Evolutionary conservation across 2,797 vertebrate genomes (phyloP), one percentile per base, ranked within the genome.

Genomic region (Helicolenus hilgendorfi): DNA sequence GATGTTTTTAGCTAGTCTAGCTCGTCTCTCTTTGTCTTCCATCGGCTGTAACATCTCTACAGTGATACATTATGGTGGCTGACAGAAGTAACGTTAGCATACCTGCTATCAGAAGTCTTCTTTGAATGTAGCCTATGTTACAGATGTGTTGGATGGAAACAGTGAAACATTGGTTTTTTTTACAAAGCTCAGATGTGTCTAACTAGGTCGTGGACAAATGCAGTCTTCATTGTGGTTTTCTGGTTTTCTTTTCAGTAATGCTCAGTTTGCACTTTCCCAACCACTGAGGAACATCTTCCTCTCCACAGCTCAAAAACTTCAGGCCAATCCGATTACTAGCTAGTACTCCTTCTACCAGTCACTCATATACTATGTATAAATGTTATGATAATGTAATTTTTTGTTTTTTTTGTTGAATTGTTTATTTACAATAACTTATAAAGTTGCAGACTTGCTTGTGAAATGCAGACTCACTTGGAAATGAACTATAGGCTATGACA

Each of bases 11-110:
- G 82, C 78, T 86, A 68, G 85, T 2, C 0, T 31, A 33, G 20
- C 8, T 83, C 72, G 64, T 35, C 67, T 84, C 55, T 73, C 92
- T 95, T 94, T 92, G 92, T 94, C 88, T 63, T 10, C 69, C 45
- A 11, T 0, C 33, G 31, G 38, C 59, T 73, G 10, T 20, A 26
- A 49, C 63, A 26, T 15, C 3, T 15, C n/a, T 22, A 79, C 80
- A 55, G 59, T 76, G 4, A 49, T 68, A 14, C 55, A 80, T 75
- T 4, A 27, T 20, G 2, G 18, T 11, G 8, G 24, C 24, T 49
- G 15, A 15, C 14, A 41, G 38, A 38, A 38, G 36, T 38, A 38
- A 38, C 36, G 38, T 22, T 11, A 56, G 53, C 2, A 10, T 75
- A 31, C 53, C 73, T 72, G 69, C 68, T 33, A 4, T 36, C 3